Evolutionary conservation across 1,140 invertebrate genomes (phyloP), one percentile per base, ranked within the genome.

Genomic region (Drosophila truncata): DNA sequence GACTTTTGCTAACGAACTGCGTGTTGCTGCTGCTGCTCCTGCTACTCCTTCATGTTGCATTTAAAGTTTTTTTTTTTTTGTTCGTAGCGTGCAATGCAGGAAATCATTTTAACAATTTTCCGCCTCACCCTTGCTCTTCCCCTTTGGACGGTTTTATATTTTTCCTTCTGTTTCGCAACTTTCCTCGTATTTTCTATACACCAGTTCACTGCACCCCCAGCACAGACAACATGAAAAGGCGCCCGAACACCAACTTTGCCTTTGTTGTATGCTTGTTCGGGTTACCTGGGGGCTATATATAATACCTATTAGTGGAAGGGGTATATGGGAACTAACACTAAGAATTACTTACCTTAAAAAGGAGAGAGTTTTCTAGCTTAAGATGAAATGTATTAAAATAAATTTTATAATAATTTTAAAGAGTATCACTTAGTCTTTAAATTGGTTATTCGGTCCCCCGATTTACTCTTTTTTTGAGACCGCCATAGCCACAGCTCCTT

Each of bases 71-170:
- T 83, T 61, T 78, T n/a, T n/a, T n/a, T n/a, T n/a, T n/a, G n/a
- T n/a, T n/a, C n/a, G 85, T 87, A 90, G 85, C 84, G 73, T 88
- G 85, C 84, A 84, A 72, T 88, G 84, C 78, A 88, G 84, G 84
- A 87, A 87, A 87, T 88, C 77, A 87, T 87, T 87, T 87, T 90
- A 88, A 88, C 84, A 87, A 78, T 87, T 87, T 87, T 84, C 69
- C 66, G 60, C 78, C 82, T 61, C 47, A 20, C n/a, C 54, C 63
- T 2, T 23, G 2, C 25, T 25, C 25, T 0, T 8, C 5, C 35
- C 20, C 23, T 16, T 23, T 6, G 0, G 14, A 25, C n/a, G 59
- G 29, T 62, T 69, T 52, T 52, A 66, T 66, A 67, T 50, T 78
- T 63, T 52, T 49, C 41, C 42, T 64, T 23, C 20, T 35, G 55